phyloP scores from a whole-genome alignment of 2,113 vertebrate species.

The Odocoileus hemionus region DNA sequence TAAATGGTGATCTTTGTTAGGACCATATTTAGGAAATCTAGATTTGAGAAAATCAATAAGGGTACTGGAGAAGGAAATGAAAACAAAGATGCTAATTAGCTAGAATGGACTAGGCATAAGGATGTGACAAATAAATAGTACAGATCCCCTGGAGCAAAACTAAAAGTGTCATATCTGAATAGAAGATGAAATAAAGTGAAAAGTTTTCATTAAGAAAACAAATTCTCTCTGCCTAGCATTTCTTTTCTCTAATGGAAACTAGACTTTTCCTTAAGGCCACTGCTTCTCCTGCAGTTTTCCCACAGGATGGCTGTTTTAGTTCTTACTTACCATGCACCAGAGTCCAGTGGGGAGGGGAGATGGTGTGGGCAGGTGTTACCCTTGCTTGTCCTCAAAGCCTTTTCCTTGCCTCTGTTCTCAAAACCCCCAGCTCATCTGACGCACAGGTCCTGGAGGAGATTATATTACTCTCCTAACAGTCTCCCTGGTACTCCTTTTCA shows the following conservation, averaged over 20 bases:
- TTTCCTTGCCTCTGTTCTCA: neutral
- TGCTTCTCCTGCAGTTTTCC: neutral
- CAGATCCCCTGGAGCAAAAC: neutral
- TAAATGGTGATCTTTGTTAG: neutral
- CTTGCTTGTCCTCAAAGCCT: neutral
- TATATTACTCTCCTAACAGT: neutral
- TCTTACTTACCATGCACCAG: neutral
- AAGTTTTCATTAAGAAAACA: neutral
- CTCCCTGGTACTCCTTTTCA: neutral
- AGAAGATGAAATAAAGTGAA: neutral
- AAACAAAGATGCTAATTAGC: constrained; percentile 24
- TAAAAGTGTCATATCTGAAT: neutral
- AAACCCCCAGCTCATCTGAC: neutral
- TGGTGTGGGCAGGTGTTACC: neutral
- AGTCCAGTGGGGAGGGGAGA: neutral
- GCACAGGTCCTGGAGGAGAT: neutral
- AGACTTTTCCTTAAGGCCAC: neutral
- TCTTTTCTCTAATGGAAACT: neutral
- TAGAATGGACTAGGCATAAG: neutral
- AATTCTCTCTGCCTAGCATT: neutral
- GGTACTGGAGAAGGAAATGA: constrained; percentile 15
- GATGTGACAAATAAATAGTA: neutral
- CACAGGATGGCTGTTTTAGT: neutral
- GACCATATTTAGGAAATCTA: neutral
- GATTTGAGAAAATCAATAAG: neutral